Conservation (phyloP, 2,797 vertebrate species). For the Gorsachius magnificus region DNA sequence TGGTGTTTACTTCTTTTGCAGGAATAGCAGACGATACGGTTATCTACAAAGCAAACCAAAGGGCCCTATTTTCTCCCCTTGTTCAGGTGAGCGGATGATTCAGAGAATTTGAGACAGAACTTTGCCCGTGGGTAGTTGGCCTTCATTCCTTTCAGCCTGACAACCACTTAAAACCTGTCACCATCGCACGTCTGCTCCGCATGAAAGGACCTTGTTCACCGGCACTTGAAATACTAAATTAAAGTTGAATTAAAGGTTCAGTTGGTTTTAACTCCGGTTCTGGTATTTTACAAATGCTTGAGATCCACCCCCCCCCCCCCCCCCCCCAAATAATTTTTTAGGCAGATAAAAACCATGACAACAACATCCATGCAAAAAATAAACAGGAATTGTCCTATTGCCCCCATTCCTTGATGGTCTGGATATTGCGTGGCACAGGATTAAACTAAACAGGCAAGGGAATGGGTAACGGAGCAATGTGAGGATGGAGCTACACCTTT, state of each 20-base stretch:
- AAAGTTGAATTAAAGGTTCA: not conserved
- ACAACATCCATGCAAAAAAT: not conserved
- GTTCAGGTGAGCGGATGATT: not conserved
- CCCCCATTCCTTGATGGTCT: not conserved
- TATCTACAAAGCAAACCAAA: not conserved
- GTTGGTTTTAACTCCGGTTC: not conserved
- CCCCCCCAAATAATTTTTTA: not conserved
- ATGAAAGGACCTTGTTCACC: not conserved
- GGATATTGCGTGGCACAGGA: not conserved
- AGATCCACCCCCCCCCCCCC: not conserved
- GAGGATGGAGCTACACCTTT: not conserved
- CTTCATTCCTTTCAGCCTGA: not conserved
- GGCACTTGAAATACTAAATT: not conserved
- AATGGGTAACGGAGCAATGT: not conserved
- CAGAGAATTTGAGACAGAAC: not conserved
- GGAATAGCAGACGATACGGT: not conserved
- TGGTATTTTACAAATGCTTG: not conserved
- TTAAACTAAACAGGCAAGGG: not conserved
- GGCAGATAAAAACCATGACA: not conserved
- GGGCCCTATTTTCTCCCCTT: not conserved
- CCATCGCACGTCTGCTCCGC: not conserved
- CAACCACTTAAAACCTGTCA: not conserved
- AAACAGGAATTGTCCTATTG: not conserved
- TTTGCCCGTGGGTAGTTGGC: not conserved
- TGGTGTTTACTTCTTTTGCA: not conserved